Percentiles rank a stretch among this genome's conserved stretches.
phyloP scores from a whole-genome alignment of 2,797 vertebrate species.

The Xenops minutus region DNA sequence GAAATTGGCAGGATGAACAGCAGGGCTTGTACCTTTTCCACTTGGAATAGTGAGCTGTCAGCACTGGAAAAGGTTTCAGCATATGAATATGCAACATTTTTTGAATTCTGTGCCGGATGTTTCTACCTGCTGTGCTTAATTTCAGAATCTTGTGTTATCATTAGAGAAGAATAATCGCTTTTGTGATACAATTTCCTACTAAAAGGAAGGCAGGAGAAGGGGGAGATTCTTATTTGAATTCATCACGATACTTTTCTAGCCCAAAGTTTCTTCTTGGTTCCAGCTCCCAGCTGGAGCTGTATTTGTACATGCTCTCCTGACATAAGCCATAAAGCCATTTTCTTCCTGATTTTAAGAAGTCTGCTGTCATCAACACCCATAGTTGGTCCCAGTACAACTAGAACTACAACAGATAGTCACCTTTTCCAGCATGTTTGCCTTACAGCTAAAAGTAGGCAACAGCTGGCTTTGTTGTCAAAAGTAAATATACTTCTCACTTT shows the following conservation, averaged over 20 bases:
- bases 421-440: slow-evolving; percentile 22
- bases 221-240: background rate
- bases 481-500: slow-evolving; percentile 36
- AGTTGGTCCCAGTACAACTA: background rate
- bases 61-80: background rate
- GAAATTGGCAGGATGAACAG: background rate
- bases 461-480: slow-evolving; percentile 27
- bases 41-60: slow-evolving; percentile 3
- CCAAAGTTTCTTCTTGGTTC: background rate
- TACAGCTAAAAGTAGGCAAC: slow-evolving; percentile 24
- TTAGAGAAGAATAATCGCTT: slow-evolving; percentile 14
- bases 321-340: background rate
- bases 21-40: background rate
- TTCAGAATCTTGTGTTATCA: slow-evolving; percentile 3
- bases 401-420: slow-evolving; percentile 2
- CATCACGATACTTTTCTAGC: background rate
- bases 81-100: slow-evolving; percentile 10
- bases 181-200: background rate
- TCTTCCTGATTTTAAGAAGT: background rate
- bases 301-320: background rate
- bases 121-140: slow-evolving; percentile 47
- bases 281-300: background rate
- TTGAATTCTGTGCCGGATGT: background rate
- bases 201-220: background rate
- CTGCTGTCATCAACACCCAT: background rate